These are phyloP conservation scores for Hydraecia micacea DNA, from an alignment of 2,888 invertebrate species.

Conservation along the genomic window DNA sequence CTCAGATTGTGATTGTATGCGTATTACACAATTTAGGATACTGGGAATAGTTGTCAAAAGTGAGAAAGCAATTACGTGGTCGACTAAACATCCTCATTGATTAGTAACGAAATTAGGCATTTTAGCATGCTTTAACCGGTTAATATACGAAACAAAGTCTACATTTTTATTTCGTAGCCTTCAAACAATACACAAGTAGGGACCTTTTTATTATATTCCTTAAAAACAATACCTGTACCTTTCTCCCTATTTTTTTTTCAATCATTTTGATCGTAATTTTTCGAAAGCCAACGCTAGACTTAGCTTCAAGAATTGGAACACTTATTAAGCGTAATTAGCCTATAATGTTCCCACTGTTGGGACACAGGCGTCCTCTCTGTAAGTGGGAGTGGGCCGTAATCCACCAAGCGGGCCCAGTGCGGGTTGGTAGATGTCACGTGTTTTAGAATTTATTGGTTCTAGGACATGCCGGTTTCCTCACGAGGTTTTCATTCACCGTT, in stretches of 20 bases:
- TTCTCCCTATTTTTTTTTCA: background rate
- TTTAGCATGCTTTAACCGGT: background rate
- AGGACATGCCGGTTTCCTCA: no score
- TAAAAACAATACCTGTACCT: constrained; percentile 47
- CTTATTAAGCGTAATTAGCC: background rate
- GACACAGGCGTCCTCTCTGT: background rate
- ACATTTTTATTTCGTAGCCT: background rate
- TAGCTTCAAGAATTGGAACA: background rate
- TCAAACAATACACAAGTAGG: constrained; percentile 4
- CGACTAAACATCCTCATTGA: background rate
- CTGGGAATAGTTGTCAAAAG: background rate
- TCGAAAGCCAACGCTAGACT: background rate
- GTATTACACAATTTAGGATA: background rate
- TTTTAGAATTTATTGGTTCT: background rate
- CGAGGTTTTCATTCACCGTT: no score
- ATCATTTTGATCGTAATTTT: constrained; percentile 9
- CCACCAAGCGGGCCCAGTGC: background rate
- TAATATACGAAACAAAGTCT: constrained; percentile 15
- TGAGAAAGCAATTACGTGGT: background rate
- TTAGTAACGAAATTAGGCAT: background rate
- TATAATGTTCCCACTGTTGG: background rate
- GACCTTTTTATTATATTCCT: constrained; percentile 17
- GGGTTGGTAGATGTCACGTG: background rate
- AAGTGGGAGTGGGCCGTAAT: background rate
- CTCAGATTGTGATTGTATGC: background rate